These are phyloP conservation scores for Festucalex cinctus DNA, from an alignment of 2,113 vertebrate species.

Conservation along the genomic window DNA sequence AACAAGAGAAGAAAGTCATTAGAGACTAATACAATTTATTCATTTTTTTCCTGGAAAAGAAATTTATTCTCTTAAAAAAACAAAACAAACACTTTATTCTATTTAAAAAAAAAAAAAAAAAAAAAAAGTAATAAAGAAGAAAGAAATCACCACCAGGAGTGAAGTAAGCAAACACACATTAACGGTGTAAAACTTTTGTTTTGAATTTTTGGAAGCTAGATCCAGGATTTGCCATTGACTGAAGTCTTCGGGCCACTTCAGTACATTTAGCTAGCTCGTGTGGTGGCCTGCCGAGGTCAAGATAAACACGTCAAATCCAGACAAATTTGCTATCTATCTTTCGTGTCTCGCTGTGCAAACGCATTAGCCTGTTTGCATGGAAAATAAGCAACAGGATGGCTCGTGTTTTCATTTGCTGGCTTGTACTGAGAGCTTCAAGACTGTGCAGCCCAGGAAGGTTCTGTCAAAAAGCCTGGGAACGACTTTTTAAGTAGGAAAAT, in stretches of 20 bases:
- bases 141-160: too few species aligned
- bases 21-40: too few species aligned
- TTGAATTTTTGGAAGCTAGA: background rate
- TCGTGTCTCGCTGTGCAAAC: slow-evolving; percentile 3
- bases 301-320: slow-evolving; percentile 3
- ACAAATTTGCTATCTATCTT: slow-evolving; percentile 5
- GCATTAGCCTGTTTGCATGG: background rate
- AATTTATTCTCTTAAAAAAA: too few species aligned
- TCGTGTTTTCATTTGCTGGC: slow-evolving; percentile 1
- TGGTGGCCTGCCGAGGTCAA: background rate
- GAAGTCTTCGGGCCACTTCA: background rate
- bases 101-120: too few species aligned
- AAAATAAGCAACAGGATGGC: slow-evolving; percentile 4
- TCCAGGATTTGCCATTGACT: background rate
- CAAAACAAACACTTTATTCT: too few species aligned
- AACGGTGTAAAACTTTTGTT: too few species aligned
- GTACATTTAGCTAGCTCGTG: background rate
- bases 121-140: too few species aligned
- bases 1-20: too few species aligned
- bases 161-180: too few species aligned
- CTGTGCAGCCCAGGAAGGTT: background rate
- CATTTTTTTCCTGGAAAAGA: too few species aligned
- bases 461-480: background rate
- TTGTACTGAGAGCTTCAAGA: background rate
- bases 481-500: background rate